Base-by-base conservation (phyloP, 2,797 vertebrate species). In the Eulemur rubriventer region DNA sequence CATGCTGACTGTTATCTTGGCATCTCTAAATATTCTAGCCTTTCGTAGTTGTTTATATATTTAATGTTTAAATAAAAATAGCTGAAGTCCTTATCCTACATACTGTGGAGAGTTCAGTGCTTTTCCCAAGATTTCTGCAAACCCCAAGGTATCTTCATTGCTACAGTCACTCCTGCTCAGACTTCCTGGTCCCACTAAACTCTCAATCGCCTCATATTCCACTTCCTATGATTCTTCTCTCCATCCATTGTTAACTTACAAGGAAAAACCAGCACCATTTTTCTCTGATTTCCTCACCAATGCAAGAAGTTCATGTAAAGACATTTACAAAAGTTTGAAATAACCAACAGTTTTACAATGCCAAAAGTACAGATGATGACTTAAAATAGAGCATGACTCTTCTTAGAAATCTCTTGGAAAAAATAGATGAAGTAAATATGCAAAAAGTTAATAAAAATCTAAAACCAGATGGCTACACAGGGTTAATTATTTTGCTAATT, bases 121-220 rank as follows among this genome's bases (percentile, higher is more conserved):
- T 35, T 94, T 94, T 72, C 59, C 59, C 57, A 72, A 22, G 46
- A 78, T 59, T 90, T 86, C 48, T 96, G 65, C 48, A 86, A 78
- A 35, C 33, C 18, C 69, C 24, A 89, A 26, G 33, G 8, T 94
- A 20, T 28, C 50, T 78, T 30, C 41, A 30, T 35, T 50, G 69
- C 67, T 82, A 17, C 41, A 52, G 33, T 84, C 55, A 35, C 59
- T 82, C 13, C 16, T 85, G 8, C 38, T 75, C 35, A 43, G 65
- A 91, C 61, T 59, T 75, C 41, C 26, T 75, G 33, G 33, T 79
- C 30, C 72, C 38, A 41, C 24, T 69, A 46, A 61, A 72, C 14
- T 57, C 70, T 83, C 50, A 61, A 6, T 30, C n/a, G 13, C 52
- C 48, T 83, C 78, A 52, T 18, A 79, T 79, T 65, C 61, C 72